Percentiles rank a stretch among this genome's conserved stretches.
Evolutionary conservation across 2,797 vertebrate genomes (phyloP).

Genomic region (Otus scops): DNA sequence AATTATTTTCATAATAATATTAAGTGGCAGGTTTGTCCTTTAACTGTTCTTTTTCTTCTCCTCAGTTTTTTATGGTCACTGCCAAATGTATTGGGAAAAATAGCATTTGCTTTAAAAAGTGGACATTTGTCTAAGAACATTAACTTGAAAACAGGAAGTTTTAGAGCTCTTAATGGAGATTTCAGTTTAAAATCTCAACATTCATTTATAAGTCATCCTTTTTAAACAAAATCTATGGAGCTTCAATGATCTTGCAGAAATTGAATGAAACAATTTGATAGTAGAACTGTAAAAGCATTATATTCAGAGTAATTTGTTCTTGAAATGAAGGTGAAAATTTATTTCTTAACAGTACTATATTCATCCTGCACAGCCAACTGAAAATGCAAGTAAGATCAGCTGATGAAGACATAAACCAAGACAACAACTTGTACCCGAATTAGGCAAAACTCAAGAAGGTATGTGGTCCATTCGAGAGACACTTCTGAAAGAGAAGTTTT

Average conservation of each 20-base stretch:
- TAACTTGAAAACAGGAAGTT: not conserved
- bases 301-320: not conserved
- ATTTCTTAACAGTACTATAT: not conserved
- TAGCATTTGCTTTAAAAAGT: not conserved
- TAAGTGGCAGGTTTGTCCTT: not conserved
- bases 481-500: not conserved
- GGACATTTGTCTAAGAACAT: not conserved
- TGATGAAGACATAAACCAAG: not conserved
- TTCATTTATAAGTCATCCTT: not conserved
- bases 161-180: not conserved
- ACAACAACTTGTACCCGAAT: not conserved
- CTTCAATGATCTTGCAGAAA: not conserved
- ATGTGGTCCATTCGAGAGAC: not conserved
- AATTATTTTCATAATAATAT: not conserved
- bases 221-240: not conserved
- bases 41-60: not conserved
- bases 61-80: not conserved
- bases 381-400: not conserved
- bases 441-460: not conserved
- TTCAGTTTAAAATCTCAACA: not conserved
- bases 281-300: not conserved
- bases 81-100: not conserved
- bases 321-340: not conserved
- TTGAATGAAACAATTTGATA: not conserved
- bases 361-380: not conserved